Conservation (phyloP, 2,113 vertebrate genomes). For the Amphilophus citrinellus region DNA sequence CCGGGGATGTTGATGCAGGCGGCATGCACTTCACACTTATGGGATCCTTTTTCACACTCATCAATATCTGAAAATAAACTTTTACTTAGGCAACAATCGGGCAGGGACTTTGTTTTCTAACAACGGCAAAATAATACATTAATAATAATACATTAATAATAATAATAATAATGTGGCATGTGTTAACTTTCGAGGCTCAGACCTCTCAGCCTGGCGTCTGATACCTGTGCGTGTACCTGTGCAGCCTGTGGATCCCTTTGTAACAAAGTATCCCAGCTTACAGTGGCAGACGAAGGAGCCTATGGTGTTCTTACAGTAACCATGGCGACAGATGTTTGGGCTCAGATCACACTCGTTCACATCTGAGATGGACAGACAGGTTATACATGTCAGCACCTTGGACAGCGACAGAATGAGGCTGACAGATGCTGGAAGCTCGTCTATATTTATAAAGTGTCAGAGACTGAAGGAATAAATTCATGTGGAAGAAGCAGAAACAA, state of each 20-base stretch:
- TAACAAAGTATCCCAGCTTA: conserved; percentile 89
- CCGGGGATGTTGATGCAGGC: conserved; percentile 92
- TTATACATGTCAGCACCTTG: neutral
- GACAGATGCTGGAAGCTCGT: conserved; percentile 20
- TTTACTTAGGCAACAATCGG: neutral
- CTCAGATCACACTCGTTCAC: conserved; percentile 94
- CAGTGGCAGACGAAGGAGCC: conserved; percentile 96
- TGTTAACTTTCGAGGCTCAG: neutral
- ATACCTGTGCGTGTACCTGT: conserved; percentile 81
- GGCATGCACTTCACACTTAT: conserved; percentile 91
- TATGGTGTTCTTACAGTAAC: conserved; percentile 93
- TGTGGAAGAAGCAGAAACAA: neutral
- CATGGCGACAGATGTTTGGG: conserved; percentile 92
- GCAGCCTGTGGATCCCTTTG: conserved; percentile 91
- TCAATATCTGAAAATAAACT: conserved; percentile 85
- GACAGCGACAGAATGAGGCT: conserved; percentile 37
- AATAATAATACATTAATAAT: too few species aligned
- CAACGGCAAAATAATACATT: neutral
- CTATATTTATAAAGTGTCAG: neutral
- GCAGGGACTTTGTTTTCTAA: too few species aligned
- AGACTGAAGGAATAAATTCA: neutral
- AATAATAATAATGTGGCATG: neutral
- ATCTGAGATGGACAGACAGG: conserved; percentile 77
- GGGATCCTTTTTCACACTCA: conserved; percentile 90
- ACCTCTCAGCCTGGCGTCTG: neutral